A percentile compares a stretch with the other conserved stretches of the same genome.
Evolutionary conservation across 2,888 invertebrate genomes (phyloP).

Genomic region (Pachydiplax longipennis): DNA sequence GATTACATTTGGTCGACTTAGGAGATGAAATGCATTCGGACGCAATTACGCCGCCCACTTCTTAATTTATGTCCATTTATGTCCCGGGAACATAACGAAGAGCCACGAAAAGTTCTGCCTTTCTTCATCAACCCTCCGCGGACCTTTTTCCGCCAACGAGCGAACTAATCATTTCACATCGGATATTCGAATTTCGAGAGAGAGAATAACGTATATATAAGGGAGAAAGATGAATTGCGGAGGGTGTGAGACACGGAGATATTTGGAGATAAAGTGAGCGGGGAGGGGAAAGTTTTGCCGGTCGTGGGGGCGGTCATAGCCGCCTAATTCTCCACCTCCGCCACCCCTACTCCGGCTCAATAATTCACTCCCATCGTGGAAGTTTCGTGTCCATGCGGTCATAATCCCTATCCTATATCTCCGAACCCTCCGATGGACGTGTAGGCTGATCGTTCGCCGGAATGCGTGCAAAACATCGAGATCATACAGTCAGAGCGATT

Average conservation of each 20-base stretch:
- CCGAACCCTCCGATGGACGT: neutral
- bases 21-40: too few relatives aligned
- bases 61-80: too few relatives aligned
- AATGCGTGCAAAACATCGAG: neutral
- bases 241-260: neutral
- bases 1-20: too few relatives aligned
- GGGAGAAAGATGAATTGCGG: neutral
- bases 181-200: too few relatives aligned
- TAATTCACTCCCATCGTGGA: constrained; percentile 31
- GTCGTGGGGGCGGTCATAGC: neutral
- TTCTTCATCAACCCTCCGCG: too few relatives aligned
- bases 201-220: too few relatives aligned
- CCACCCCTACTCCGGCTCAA: neutral
- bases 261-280: neutral
- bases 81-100: too few relatives aligned
- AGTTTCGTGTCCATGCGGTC: constrained; percentile 23
- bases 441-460: neutral
- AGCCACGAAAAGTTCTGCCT: too few relatives aligned
- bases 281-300: too few relatives aligned
- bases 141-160: too few relatives aligned
- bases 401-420: neutral
- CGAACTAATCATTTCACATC: too few relatives aligned
- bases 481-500: neutral
- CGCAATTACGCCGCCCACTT: too few relatives aligned
- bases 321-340: neutral